Conservation (phyloP, 1,140 invertebrate genomes). For the Calliphora vicina region DNA sequence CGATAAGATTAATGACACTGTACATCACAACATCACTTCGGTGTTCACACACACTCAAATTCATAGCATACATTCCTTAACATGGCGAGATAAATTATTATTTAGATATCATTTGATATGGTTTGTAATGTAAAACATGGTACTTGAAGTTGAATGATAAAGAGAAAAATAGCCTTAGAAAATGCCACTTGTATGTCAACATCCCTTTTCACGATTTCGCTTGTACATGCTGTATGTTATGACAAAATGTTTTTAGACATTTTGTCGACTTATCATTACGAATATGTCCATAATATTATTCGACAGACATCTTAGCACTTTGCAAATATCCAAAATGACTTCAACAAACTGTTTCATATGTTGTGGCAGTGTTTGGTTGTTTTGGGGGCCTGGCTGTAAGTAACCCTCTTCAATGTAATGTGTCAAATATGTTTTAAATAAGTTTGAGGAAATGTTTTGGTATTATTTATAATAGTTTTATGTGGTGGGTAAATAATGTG, state of each 20-base stretch:
- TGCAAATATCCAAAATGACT: neutral
- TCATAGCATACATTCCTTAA: neutral
- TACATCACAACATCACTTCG: neutral
- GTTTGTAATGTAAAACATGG: neutral
- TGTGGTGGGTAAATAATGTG: too few relatives aligned
- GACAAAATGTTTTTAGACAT: neutral
- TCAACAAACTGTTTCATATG: neutral
- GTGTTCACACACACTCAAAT: too few relatives aligned
- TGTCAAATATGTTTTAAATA: neutral
- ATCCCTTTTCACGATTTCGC: neutral
- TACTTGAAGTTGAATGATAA: neutral
- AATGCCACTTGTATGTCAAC: neutral
- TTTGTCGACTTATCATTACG: neutral
- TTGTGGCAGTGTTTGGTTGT: neutral
- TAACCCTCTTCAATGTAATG: neutral
- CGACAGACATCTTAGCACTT: neutral
- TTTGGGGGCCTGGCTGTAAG: neutral
- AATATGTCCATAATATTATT: neutral
- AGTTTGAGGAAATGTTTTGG: too few relatives aligned
- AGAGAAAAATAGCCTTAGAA: neutral
- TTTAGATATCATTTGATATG: neutral
- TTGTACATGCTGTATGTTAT: neutral
- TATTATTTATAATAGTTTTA: too few relatives aligned
- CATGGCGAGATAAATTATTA: neutral
- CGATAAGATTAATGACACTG: constrained; percentile 2